These are phyloP conservation scores for Nestor notabilis DNA, from an alignment of 2,113 vertebrate genomes.

Conservation along the genomic window DNA sequence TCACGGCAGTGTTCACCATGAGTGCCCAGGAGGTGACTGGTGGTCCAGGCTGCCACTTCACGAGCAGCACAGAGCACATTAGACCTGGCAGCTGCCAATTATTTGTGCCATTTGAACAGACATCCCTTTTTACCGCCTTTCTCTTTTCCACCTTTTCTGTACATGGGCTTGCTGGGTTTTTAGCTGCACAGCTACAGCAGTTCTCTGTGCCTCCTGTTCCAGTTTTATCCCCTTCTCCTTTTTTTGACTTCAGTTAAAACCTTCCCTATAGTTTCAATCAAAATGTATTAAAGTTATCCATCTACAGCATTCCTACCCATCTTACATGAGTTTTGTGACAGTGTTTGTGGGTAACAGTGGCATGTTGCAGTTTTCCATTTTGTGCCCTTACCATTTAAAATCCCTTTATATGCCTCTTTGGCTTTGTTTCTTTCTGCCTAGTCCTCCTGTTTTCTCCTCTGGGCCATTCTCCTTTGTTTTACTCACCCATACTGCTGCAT, in stretches of 20 bases:
- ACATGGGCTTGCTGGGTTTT: not conserved
- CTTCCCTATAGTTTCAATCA: not conserved
- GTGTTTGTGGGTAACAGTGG: too few species aligned
- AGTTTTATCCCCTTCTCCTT: not conserved
- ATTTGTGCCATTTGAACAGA: not conserved
- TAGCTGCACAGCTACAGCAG: not conserved
- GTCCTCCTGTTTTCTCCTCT: not conserved
- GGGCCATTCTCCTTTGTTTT: not conserved
- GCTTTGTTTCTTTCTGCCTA: not conserved
- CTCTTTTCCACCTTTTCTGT: not conserved
- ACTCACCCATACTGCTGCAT: not conserved
- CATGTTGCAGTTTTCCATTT: not conserved
- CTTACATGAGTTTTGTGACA: not conserved
- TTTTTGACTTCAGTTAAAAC: not conserved
- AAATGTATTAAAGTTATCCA: not conserved
- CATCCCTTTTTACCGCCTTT: not conserved
- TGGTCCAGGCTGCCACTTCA: not conserved
- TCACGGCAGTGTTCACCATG: rapidly evolving
- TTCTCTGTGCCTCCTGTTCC: not conserved
- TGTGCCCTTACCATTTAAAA: not conserved
- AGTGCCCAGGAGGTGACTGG: not conserved
- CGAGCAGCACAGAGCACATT: not conserved
- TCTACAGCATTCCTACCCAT: not conserved
- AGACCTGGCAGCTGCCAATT: not conserved
- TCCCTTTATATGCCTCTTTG: not conserved